These are phyloP conservation scores for Epizoanthus fatuus DNA, from an alignment of 92 coral and sea anemone species.

Conservation along the genomic window DNA sequence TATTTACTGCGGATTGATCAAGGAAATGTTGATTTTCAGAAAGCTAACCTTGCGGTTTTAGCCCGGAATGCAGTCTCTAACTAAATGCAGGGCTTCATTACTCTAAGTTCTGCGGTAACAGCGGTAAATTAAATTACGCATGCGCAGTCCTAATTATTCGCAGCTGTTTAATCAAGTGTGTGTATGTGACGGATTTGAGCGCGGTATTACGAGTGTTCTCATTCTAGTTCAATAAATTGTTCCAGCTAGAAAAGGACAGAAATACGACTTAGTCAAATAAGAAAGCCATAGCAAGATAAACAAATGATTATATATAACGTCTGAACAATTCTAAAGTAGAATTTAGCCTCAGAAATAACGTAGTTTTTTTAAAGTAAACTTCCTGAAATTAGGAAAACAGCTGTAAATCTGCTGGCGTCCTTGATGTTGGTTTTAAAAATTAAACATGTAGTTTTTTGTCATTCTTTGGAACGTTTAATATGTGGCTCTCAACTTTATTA, in stretches of 20 bases:
- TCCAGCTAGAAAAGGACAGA: not conserved
- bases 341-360: not conserved
- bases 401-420: not conserved
- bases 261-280: not conserved
- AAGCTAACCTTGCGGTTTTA: conserved; percentile 9
- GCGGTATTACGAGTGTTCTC: not conserved
- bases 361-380: too few species aligned
- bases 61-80: conserved; percentile 32
- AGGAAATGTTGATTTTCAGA: conserved; percentile 9
- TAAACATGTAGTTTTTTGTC: not conserved
- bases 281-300: not conserved
- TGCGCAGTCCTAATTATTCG: not conserved
- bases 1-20: not conserved
- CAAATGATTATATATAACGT: not conserved
- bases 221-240: not conserved
- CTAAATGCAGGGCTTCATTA: conserved; percentile 18
- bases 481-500: too few species aligned
- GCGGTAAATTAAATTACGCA: not conserved
- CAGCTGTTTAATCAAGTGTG: not conserved
- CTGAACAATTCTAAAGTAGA: not conserved
- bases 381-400: not conserved
- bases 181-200: not conserved
- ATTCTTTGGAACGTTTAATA: not conserved
- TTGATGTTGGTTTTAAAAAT: not conserved
- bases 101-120: conserved; percentile 14